Conservation (phyloP, 2,113 vertebrate species). For the Zosterops borbonicus region DNA sequence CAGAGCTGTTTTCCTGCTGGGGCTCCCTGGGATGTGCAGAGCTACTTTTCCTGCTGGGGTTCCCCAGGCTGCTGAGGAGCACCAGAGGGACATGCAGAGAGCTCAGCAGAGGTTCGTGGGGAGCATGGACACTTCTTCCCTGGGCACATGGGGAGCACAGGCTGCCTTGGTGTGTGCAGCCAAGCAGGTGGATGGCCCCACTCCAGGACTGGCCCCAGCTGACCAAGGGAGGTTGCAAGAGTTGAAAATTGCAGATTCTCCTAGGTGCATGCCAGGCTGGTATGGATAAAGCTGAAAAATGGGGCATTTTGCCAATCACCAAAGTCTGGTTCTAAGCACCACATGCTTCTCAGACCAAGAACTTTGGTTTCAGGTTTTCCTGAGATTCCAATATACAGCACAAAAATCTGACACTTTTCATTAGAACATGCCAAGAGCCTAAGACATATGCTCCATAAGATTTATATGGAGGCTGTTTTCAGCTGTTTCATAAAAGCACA, state of each 20-base stretch:
- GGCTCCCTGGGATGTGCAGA: neutral
- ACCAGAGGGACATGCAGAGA: neutral
- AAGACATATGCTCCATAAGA: neutral
- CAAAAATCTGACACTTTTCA: neutral
- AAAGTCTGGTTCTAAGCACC: neutral
- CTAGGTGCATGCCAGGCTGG: no score
- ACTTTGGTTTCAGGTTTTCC: neutral
- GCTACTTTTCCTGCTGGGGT: fast-evolving
- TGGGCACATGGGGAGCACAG: neutral
- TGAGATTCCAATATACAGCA: neutral
- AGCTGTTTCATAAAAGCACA: neutral
- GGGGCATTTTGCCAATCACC: neutral
- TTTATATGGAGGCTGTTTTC: neutral
- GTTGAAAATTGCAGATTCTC: neutral
- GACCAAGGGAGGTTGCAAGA: neutral
- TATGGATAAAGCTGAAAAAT: neutral
- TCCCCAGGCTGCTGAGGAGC: neutral
- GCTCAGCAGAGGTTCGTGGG: fast-evolving
- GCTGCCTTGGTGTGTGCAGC: neutral
- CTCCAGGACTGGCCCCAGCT: neutral
- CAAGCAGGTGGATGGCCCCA: neutral
- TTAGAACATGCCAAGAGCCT: neutral
- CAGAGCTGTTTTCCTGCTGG: neutral
- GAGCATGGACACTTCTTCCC: neutral
- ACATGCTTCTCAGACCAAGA: neutral